Conservation (phyloP, 2,797 vertebrate species). For the Kryptopterus vitreolus region DNA sequence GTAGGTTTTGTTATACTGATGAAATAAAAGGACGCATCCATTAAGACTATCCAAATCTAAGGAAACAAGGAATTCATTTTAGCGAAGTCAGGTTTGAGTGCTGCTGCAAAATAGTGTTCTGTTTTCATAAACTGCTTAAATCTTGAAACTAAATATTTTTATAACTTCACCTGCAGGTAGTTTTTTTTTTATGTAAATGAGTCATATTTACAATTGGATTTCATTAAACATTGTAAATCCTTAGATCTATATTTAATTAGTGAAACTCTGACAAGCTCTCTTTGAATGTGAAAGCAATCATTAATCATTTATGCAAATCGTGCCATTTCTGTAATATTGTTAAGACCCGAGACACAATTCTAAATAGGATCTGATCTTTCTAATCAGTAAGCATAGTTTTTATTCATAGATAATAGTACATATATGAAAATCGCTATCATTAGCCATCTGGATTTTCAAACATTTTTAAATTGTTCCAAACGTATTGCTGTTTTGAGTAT, state of each 20-base stretch:
- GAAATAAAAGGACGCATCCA: background rate
- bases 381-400: background rate
- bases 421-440: background rate
- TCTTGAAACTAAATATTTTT: background rate
- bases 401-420: background rate
- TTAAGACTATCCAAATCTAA: background rate
- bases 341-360: background rate
- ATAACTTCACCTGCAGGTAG: background rate
- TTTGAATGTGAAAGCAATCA: background rate
- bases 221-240: background rate
- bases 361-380: background rate
- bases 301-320: background rate
- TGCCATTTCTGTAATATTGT: background rate
- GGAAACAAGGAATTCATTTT: background rate
- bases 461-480: background rate
- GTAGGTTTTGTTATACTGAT: background rate
- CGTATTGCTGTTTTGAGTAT: background rate
- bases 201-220: background rate
- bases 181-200: background rate
- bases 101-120: background rate
- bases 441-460: background rate
- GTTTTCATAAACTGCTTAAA: slow-evolving; percentile 6
- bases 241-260: background rate
- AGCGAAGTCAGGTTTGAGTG: background rate
- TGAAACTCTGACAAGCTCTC: background rate